These are phyloP conservation scores for Anseranas semipalmata DNA, from an alignment of 2,113 vertebrate species.

Conservation along the genomic window DNA sequence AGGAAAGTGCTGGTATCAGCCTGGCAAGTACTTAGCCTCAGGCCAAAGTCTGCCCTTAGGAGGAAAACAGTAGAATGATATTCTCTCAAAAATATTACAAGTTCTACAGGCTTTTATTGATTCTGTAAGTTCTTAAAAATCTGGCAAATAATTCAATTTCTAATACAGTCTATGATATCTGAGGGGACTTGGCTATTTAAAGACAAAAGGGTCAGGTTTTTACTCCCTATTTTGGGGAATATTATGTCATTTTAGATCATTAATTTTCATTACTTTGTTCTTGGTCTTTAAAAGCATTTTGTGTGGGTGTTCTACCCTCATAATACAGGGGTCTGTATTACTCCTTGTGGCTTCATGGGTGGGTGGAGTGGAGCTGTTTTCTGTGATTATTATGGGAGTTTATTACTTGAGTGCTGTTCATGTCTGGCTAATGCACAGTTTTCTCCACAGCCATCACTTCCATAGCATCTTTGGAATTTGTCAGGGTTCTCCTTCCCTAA, in stretches of 20 bases:
- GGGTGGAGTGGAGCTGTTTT: not conserved
- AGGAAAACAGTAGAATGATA: not conserved
- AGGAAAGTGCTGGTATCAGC: not conserved
- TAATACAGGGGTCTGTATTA: not conserved
- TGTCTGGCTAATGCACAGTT: not conserved
- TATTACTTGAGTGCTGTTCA: not conserved
- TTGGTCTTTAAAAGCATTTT: not conserved
- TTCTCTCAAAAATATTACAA: not conserved
- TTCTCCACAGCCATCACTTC: not conserved
- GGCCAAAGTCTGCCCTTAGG: not conserved
- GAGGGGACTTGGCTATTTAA: not conserved
- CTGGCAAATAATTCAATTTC: not conserved
- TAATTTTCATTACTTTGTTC: slow-evolving; percentile 6
- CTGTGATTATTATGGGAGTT: not conserved
- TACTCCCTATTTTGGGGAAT: not conserved
- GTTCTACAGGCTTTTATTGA: not conserved
- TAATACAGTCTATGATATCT: not conserved
- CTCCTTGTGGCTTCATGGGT: not conserved
- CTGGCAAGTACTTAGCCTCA: not conserved
- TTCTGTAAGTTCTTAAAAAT: not conserved
- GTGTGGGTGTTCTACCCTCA: not conserved
- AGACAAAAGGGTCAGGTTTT: not conserved
- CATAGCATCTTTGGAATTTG: not conserved
- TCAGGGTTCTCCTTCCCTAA: not conserved
- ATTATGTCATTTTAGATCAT: not conserved